Conservation (phyloP, 2,888 invertebrate genomes). For the Caenorhabditis uteleia region DNA sequence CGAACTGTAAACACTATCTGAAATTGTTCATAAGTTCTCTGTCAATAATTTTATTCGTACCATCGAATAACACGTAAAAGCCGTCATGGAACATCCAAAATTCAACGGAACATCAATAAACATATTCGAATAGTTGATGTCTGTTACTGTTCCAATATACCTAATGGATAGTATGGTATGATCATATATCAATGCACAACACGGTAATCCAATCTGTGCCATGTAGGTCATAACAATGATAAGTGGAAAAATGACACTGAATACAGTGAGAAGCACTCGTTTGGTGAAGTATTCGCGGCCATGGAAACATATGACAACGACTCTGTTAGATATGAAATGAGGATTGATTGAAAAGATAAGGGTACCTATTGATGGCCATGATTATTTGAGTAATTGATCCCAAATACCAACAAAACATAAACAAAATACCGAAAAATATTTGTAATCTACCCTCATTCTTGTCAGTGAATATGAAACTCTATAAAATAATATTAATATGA, state of each 20-base stretch:
- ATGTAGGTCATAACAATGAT: conserved; percentile 8
- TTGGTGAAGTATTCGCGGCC: conserved; percentile 11
- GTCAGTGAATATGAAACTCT: background rate
- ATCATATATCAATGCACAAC: conserved; percentile 24
- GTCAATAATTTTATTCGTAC: background rate
- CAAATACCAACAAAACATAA: conserved; percentile 38
- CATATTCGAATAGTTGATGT: conserved; percentile 16
- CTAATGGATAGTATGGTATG: conserved; percentile 12
- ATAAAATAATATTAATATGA: background rate
- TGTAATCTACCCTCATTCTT: too few relatives aligned
- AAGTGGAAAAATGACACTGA: conserved; percentile 8
- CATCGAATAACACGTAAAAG: conserved; percentile 12
- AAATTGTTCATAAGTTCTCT: background rate
- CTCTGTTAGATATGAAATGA: background rate
- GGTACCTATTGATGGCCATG: conserved; percentile 16
- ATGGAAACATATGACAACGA: conserved; percentile 15
- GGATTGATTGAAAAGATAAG: background rate
- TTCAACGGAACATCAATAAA: conserved; percentile 28
- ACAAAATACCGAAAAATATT: conserved; percentile 9
- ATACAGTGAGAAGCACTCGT: conserved; percentile 6
- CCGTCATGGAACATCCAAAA: conserved; percentile 5
- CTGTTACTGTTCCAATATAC: background rate
- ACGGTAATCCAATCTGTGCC: conserved; percentile 18
- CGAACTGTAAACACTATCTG: conserved; percentile 1
- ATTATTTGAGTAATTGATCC: conserved; percentile 33